phyloP scores from a whole-genome alignment of 2,797 vertebrate species.

The Fistularia tabacaria region DNA sequence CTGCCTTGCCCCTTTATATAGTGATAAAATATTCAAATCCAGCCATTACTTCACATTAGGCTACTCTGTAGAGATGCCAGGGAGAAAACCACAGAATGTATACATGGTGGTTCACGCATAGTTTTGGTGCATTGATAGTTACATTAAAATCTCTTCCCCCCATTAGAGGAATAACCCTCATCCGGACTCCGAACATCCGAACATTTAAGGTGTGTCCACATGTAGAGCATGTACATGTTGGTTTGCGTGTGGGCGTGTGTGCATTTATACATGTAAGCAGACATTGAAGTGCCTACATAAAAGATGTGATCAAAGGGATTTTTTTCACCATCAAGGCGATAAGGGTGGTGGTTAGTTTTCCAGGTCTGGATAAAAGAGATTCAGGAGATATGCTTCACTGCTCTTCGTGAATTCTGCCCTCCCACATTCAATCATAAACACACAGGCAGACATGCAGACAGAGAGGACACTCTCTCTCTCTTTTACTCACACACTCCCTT shows the following conservation, averaged over 20 bases:
- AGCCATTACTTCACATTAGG: slow-evolving; percentile 84
- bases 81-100: slow-evolving; percentile 82
- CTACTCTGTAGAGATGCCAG: slow-evolving; percentile 75
- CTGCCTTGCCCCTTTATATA: slow-evolving; percentile 79
- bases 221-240: slow-evolving; percentile 42
- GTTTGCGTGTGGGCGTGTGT: slow-evolving; percentile 27
- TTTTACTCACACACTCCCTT: no score
- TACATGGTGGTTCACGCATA: slow-evolving; percentile 72
- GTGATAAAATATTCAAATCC: slow-evolving; percentile 86
- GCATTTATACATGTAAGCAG: slow-evolving; percentile 32
- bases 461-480: no score
- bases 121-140: slow-evolving; percentile 76
- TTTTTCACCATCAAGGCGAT: slow-evolving; percentile 32
- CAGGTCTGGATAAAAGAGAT: slow-evolving; percentile 21
- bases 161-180: slow-evolving; percentile 73
- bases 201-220: slow-evolving; percentile 69
- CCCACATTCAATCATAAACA: slow-evolving; percentile 5
- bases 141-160: slow-evolving; percentile 78
- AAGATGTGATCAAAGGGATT: slow-evolving; percentile 34
- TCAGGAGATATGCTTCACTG: slow-evolving; percentile 26
- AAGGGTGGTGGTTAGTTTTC: slow-evolving; percentile 32
- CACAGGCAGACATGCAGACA: background rate
- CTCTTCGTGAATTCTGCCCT: slow-evolving; percentile 32
- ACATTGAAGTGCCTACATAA: slow-evolving; percentile 34
- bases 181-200: slow-evolving; percentile 52